Evolutionary conservation across 2,113 vertebrate species (phyloP).

Genomic region (Lophius piscatorius): DNA sequence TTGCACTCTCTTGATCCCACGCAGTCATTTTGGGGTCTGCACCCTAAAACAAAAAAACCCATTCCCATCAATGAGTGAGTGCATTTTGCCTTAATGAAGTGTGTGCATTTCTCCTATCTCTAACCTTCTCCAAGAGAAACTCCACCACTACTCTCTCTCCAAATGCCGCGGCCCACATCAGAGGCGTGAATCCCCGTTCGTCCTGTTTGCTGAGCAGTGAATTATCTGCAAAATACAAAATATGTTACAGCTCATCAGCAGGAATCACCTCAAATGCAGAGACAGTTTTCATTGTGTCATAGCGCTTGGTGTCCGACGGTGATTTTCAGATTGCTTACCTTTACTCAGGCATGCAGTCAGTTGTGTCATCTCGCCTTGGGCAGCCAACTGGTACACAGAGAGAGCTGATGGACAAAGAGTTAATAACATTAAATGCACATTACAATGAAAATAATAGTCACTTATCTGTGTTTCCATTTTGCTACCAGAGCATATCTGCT

Average conservation of each 20-base stretch:
- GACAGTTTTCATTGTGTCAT: neutral
- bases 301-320: neutral
- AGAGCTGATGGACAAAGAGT: slow-evolving; percentile 70
- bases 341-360: slow-evolving; percentile 85
- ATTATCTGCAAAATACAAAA: slow-evolving; percentile 75
- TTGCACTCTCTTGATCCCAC: slow-evolving; percentile 89
- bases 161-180: slow-evolving; percentile 96
- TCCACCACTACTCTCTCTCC: slow-evolving; percentile 93
- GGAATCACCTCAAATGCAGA: neutral
- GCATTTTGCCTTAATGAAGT: neutral
- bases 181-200: slow-evolving; percentile 92
- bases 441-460: neutral
- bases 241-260: neutral
- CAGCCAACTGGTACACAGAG: slow-evolving; percentile 94
- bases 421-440: neutral
- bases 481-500: neutral
- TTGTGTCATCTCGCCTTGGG: slow-evolving; percentile 91
- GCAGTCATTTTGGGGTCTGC: slow-evolving; percentile 89
- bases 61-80: neutral
- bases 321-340: slow-evolving; percentile 76
- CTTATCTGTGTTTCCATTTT: neutral
- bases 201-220: slow-evolving; percentile 89
- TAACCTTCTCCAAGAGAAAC: slow-evolving; percentile 90
- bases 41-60: slow-evolving; percentile 76
- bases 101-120: neutral